Conservation (phyloP, 2,888 invertebrate species). For the Folsomia candida region DNA sequence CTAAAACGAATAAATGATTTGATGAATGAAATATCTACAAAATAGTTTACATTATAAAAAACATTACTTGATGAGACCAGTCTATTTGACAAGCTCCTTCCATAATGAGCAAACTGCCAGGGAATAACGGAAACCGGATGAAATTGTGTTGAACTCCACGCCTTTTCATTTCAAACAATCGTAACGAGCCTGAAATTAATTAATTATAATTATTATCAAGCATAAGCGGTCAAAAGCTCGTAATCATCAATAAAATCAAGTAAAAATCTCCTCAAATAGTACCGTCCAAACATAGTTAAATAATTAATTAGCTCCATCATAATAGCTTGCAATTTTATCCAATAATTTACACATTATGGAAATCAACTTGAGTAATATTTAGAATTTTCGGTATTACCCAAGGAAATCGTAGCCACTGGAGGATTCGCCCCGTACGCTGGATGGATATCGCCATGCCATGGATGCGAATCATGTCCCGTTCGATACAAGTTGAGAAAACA, state of each 20-base stretch:
- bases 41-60: not conserved
- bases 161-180: conserved; percentile 44
- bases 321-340: no score
- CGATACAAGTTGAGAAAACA: conserved; percentile 57
- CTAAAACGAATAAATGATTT: conserved; percentile 37
- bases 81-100: conserved; percentile 57
- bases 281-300: no score
- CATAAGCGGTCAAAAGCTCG: no score
- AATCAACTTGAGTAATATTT: conserved; percentile 1
- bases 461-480: conserved; percentile 56
- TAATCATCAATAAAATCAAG: no score
- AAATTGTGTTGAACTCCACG: conserved; percentile 41
- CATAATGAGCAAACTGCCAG: conserved; percentile 57
- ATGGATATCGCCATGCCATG: conserved; percentile 58
- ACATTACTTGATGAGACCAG: conserved; percentile 54
- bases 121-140: conserved; percentile 54
- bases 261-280: no score
- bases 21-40: not conserved
- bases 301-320: no score
- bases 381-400: no score
- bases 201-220: conserved; percentile 5
- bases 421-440: conserved; percentile 53
- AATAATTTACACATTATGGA: no score
- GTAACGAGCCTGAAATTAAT: conserved; percentile 38
- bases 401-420: conserved; percentile 45